These are phyloP conservation scores for Platycheirus albimanus DNA, from an alignment of 2,888 invertebrate species.

Conservation along the genomic window DNA sequence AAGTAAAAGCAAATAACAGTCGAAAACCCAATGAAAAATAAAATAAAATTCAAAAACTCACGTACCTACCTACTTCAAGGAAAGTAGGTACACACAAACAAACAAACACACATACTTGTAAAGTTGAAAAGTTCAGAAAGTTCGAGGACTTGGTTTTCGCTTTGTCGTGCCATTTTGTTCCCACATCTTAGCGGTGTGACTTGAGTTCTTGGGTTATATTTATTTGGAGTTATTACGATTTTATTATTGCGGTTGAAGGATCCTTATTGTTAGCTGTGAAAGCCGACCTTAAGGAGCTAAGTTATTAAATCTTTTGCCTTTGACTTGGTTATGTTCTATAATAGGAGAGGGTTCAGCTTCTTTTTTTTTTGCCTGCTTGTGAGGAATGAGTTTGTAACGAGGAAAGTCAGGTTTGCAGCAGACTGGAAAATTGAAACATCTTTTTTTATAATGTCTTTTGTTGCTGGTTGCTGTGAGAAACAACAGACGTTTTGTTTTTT, in stretches of 20 bases:
- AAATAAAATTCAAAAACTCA: slow-evolving; percentile 24
- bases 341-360: slow-evolving; percentile 5
- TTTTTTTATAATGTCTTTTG: slow-evolving; percentile 8
- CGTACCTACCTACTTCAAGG: neutral
- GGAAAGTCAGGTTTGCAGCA: neutral
- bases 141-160: slow-evolving; percentile 31
- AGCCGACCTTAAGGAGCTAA: slow-evolving; percentile 1
- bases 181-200: slow-evolving; percentile 21
- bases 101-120: neutral
- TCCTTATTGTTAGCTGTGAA: slow-evolving; percentile 10
- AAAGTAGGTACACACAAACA: neutral
- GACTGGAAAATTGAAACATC: slow-evolving; percentile 11
- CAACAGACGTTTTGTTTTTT: neutral
- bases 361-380: too few species aligned
- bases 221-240: slow-evolving; percentile 53
- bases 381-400: neutral
- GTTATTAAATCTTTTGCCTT: slow-evolving; percentile 37
- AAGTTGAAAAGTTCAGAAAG: neutral
- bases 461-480: too few species aligned
- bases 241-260: slow-evolving; percentile 29
- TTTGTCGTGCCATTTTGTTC: slow-evolving; percentile 5
- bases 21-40: slow-evolving; percentile 29
- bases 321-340: slow-evolving; percentile 26
- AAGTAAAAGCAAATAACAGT: slow-evolving; percentile 34
- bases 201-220: slow-evolving; percentile 37